A percentile compares a stretch with the other conserved stretches of the same genome.
Conservation (phyloP, 2,888 invertebrate species). For the Aphidius colemani region DNA sequence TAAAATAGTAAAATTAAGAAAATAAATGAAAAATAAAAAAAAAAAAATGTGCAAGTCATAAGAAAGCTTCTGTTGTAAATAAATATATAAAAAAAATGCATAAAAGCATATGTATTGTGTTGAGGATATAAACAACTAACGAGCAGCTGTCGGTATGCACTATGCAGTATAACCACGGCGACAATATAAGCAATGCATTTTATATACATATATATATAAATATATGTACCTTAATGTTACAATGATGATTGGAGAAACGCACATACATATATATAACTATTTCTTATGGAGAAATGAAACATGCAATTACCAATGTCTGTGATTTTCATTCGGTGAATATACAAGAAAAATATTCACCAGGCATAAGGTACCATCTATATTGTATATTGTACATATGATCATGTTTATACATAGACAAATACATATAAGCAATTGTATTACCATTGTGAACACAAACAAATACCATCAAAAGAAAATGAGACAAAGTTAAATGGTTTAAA, state of each 20-base stretch:
- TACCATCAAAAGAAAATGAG: no score
- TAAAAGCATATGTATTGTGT: neutral
- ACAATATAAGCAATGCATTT: conserved; percentile 50
- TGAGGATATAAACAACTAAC: conserved; percentile 46
- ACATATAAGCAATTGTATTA: no score
- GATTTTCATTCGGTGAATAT: conserved; percentile 24
- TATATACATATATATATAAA: conserved; percentile 35
- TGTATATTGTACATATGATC: conserved; percentile 11
- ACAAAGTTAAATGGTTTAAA: no score
- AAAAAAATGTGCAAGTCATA: no score
- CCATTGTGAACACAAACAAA: no score
- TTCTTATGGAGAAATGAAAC: conserved; percentile 25
- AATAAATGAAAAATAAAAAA: no score
- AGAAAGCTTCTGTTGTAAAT: no score
- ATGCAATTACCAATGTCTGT: conserved; percentile 23
- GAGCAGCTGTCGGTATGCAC: conserved; percentile 46
- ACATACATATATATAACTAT: conserved; percentile 14
- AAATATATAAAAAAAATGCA: no score
- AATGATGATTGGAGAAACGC: conserved; percentile 24
- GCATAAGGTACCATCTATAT: conserved; percentile 2
- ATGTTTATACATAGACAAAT: no score
- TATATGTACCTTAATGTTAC: conserved; percentile 16
- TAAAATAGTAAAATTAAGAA: no score
- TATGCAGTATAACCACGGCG: conserved; percentile 38
- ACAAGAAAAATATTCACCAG: conserved; percentile 13